Evolutionary conservation across 2,888 invertebrate genomes (phyloP).

Genomic region (Scaptomyza cyrtandrae): DNA sequence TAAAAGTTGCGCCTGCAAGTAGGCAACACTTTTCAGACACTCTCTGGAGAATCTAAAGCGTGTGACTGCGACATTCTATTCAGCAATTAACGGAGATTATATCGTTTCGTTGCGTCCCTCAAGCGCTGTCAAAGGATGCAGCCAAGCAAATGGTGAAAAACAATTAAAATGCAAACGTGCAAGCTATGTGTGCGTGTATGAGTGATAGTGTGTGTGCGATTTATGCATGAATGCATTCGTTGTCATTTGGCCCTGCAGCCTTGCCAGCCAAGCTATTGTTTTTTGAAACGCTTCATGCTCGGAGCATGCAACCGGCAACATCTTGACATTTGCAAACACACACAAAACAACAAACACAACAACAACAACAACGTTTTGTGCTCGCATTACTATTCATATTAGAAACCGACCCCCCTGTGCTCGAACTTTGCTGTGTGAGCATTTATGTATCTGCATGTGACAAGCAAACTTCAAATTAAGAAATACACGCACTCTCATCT

Average conservation of each 20-base stretch:
- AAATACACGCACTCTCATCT: conserved; percentile 14
- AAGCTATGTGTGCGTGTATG: conserved; percentile 14
- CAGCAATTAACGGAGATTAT: conserved; percentile 64
- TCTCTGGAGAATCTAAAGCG: conserved; percentile 5
- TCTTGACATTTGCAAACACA: conserved; percentile 64
- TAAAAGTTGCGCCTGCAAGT: conserved; percentile 50
- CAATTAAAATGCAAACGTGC: conserved; percentile 57
- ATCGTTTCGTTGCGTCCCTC: conserved; percentile 36
- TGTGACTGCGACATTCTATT: conserved; percentile 22
- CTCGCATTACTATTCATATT: conserved; percentile 8
- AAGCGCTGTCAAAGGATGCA: conserved; percentile 55
- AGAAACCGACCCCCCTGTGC: conserved; percentile 6
- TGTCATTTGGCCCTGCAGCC: conserved; percentile 51
- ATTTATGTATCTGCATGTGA: conserved; percentile 45
- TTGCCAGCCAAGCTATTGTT: conserved; percentile 63
- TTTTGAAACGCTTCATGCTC: conserved; percentile 15
- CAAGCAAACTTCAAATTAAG: conserved; percentile 55
- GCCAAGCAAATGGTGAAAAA: conserved; percentile 66
- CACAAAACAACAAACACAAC: too few species aligned
- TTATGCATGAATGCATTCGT: conserved; percentile 59
- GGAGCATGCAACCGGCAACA: conserved; percentile 51
- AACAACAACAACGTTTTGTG: conserved; percentile 2
- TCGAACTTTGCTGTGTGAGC: conserved; percentile 29
- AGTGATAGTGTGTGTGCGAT: conserved; percentile 22
- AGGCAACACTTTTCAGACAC: conserved; percentile 24